Evolutionary conservation across 2,888 invertebrate species (phyloP).

Genomic region (Sepioteuthis lessoniana): DNA sequence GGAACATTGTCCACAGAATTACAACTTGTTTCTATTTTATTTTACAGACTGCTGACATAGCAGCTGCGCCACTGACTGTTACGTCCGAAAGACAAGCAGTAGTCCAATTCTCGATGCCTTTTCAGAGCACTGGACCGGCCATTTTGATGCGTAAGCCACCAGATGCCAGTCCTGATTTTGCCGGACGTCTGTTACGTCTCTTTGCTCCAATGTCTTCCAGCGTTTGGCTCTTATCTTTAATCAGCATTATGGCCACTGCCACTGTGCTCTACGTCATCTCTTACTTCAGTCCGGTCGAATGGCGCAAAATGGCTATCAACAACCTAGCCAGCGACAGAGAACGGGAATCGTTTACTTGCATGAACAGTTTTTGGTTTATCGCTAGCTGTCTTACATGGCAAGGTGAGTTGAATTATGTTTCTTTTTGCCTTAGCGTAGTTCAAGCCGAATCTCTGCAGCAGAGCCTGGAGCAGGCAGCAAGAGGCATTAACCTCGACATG

Average conservation of each 20-base stretch:
- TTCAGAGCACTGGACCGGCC: constrained; percentile 60
- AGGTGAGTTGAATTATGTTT: constrained; percentile 56
- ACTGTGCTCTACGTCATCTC: constrained; percentile 65
- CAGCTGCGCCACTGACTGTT: constrained; percentile 64
- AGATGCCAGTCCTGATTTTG: constrained; percentile 53
- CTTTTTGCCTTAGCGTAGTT: no score
- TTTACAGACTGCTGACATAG: constrained; percentile 60
- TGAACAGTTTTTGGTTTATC: constrained; percentile 68
- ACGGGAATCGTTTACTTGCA: constrained; percentile 68
- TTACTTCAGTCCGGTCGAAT: constrained; percentile 67
- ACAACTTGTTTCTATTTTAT: no score
- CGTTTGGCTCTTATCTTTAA: constrained; percentile 63
- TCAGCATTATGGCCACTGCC: constrained; percentile 65
- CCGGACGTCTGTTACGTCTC: constrained; percentile 59
- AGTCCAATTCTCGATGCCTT: constrained; percentile 64
- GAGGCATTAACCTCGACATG: no score
- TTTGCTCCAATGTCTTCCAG: constrained; percentile 62
- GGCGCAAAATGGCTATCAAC: constrained; percentile 65
- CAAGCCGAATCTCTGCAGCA: no score
- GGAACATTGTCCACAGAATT: no score
- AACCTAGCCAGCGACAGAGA: constrained; percentile 65
- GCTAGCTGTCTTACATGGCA: constrained; percentile 64
- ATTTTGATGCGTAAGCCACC: constrained; percentile 62
- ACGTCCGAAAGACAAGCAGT: constrained; percentile 54
- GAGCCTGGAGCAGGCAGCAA: no score